A percentile compares a stretch with the other conserved stretches of the same genome.
These are phyloP conservation scores for Zaprionus kolodkinae DNA, from an alignment of 1,140 invertebrate genomes.

Conservation along the genomic window DNA sequence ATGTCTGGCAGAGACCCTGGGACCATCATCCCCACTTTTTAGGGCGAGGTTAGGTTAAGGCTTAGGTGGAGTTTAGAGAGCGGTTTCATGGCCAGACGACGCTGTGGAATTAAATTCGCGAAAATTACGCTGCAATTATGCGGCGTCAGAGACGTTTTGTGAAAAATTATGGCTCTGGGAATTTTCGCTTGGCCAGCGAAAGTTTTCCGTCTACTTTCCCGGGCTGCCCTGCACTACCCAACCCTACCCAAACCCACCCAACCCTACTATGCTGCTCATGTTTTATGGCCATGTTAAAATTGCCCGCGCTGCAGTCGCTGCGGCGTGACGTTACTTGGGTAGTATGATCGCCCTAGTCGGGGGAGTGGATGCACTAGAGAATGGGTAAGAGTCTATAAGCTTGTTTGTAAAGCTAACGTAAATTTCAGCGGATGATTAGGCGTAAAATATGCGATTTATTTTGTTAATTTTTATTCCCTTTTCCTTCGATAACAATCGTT, in stretches of 20 bases:
- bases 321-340: neutral
- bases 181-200: slow-evolving; percentile 60
- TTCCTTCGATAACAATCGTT: neutral
- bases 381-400: slow-evolving; percentile 10
- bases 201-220: slow-evolving; percentile 42
- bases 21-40: slow-evolving; percentile 37
- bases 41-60: slow-evolving; percentile 63
- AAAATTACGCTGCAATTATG: slow-evolving; percentile 78
- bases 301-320: slow-evolving; percentile 38
- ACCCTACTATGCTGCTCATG: slow-evolving; percentile 29
- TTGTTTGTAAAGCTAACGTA: slow-evolving; percentile 39
- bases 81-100: slow-evolving; percentile 56
- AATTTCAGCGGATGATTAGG: slow-evolving; percentile 62
- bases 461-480: neutral
- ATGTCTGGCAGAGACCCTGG: slow-evolving; percentile 24
- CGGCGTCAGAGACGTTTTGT: slow-evolving; percentile 69
- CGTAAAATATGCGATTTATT: slow-evolving; percentile 44
- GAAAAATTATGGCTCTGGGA: slow-evolving; percentile 75
- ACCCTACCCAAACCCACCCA: no score
- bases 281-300: slow-evolving; percentile 69
- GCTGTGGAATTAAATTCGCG: slow-evolving; percentile 67
- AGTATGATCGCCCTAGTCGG: slow-evolving; percentile 39
- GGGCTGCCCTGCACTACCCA: no score
- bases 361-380: neutral
- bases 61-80: slow-evolving; percentile 55